Conservation (phyloP, 1,140 invertebrate genomes). For the Psix sp. region DNA sequence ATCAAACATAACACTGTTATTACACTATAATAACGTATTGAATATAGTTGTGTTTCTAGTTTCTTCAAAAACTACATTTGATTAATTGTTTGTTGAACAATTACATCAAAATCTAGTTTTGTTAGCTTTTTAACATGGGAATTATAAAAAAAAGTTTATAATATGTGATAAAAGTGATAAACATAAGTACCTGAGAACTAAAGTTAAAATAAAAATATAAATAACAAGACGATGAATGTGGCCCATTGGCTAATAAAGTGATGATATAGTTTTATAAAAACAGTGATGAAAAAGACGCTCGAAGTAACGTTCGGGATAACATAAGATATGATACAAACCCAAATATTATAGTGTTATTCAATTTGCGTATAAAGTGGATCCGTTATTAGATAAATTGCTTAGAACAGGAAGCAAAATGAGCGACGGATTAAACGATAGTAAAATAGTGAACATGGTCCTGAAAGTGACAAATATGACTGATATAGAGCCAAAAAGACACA, state of each 20-base stretch:
- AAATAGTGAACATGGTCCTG: constrained; percentile 10
- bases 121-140: neutral
- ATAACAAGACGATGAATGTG: neutral
- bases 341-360: no score
- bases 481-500: constrained; percentile 62
- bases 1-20: neutral
- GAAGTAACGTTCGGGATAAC: no score
- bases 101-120: neutral
- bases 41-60: no score
- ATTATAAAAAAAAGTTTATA: neutral
- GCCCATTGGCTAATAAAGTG: no score
- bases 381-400: neutral
- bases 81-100: no score
- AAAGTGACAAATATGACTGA: constrained; percentile 6
- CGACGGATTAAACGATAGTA: neutral
- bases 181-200: no score
- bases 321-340: no score
- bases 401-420: neutral
- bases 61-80: neutral
- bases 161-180: neutral
- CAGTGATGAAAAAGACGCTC: no score
- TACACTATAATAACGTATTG: neutral
- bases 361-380: no score
- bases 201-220: neutral
- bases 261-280: no score